A percentile compares a stretch with the other conserved stretches of the same genome.
These are phyloP conservation scores for Lymantria monacha DNA, from an alignment of 2,888 invertebrate genomes.

Conservation along the genomic window DNA sequence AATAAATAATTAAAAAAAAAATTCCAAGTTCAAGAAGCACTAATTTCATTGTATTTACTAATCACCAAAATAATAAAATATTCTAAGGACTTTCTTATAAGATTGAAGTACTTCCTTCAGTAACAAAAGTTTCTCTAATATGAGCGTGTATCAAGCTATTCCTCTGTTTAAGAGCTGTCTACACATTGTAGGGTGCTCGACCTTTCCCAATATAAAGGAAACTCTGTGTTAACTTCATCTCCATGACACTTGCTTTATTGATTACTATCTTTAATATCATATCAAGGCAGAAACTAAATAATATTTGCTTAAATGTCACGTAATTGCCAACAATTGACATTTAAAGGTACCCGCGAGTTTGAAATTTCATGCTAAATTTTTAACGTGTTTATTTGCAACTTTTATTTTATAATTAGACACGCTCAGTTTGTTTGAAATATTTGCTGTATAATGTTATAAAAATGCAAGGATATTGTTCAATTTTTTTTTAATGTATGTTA, in stretches of 20 bases:
- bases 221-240: slow-evolving; percentile 75
- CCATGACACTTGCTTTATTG: slow-evolving; percentile 56
- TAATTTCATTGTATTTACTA: not conserved
- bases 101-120: too few relatives aligned
- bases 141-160: slow-evolving; percentile 53
- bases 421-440: too few relatives aligned
- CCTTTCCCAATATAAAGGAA: slow-evolving; percentile 76
- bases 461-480: too few relatives aligned
- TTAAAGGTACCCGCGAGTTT: slow-evolving; percentile 7
- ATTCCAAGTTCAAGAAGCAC: too few relatives aligned
- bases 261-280: slow-evolving; percentile 37
- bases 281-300: slow-evolving; percentile 9
- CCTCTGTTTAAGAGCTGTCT: slow-evolving; percentile 58
- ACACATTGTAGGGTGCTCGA: slow-evolving; percentile 69
- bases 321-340: slow-evolving; percentile 27
- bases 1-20: too few relatives aligned
- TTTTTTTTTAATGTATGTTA: too few relatives aligned
- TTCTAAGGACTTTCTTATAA: too few relatives aligned
- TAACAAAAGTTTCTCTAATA: slow-evolving; percentile 29
- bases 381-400: not conserved
- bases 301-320: slow-evolving; percentile 23
- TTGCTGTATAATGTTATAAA: too few relatives aligned
- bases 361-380: slow-evolving; percentile 2
- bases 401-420: not conserved
- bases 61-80: not conserved